Base-by-base conservation (phyloP, 2,113 vertebrate species). In the Aleadryas rufinucha region DNA sequence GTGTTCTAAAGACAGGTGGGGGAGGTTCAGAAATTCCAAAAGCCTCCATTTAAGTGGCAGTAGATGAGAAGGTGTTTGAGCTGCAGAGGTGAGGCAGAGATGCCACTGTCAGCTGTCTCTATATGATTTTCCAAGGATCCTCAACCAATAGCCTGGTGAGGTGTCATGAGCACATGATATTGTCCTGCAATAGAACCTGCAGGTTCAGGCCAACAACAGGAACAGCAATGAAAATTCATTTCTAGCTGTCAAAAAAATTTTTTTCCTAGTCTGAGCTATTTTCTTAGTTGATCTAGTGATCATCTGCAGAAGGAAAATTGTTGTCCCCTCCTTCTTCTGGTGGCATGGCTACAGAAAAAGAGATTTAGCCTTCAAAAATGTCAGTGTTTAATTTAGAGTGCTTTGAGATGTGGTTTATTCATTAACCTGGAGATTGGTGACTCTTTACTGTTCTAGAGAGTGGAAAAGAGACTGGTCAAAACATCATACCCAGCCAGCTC, bases 181-280 rank as follows among this genome's bases (percentile, higher is more conserved):
- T 56, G 50, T 98, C 53, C 97, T 98, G 10, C 96, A 96, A 71
- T 93, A 94, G 28, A 70, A 97, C 33, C 90, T 97, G 84, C 97
- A 98, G 79, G 86, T 97, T 96, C 99, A 99, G 92, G 98, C 98
- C 41, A 99, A 99, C 95, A 99, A 99, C 97, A 99, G 99, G 97
- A 99, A 99, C 98, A 99, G 99, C 98, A 99, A 99, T 12, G 16
- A 30, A 49, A 66, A 42, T 21, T 76, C 1, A 42, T 85, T 66
- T 66, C 44, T 42, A 66, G 26, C 11, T 50, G 37, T 50, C 20
- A 65, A 66, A 63, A 23, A 31, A 5, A 12, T 45, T 1, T 13
- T 75, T 66, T 57, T 66, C 35, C 35, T 76, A 50, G 13, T 31
- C 44, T 66, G 35, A 56, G 3, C 70, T 35, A 57, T 47, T 49